Conservation (phyloP, 2,113 vertebrate species). For the Cephalophus harveyi region DNA sequence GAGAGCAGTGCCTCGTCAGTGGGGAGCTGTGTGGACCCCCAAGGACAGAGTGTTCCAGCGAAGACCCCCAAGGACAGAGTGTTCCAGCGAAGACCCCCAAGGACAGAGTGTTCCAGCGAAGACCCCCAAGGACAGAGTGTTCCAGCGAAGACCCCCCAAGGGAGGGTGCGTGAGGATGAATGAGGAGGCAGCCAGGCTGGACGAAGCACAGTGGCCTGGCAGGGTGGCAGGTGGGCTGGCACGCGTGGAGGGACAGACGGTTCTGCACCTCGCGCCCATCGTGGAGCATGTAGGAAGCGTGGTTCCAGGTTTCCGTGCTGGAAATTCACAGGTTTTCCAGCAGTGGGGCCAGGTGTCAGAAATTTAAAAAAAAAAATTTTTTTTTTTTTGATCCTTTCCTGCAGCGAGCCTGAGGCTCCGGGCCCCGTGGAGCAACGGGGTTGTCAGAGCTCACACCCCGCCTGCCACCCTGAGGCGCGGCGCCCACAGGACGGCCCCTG, state of each 20-base stretch:
- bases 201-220: accelerated
- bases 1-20: neutral
- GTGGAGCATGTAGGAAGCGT: accelerated
- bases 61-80: neutral
- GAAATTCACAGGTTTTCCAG: neutral
- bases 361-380: neutral
- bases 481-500: accelerated
- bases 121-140: neutral
- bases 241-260: accelerated
- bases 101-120: neutral
- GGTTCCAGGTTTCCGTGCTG: neutral
- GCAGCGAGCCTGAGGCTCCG: neutral
- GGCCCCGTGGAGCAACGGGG: neutral
- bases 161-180: neutral
- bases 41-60: neutral
- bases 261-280: too few relatives aligned
- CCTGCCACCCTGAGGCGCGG: accelerated
- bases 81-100: neutral
- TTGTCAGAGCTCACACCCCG: neutral
- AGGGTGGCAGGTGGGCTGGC: neutral
- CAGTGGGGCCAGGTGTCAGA: neutral
- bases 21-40: neutral
- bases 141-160: neutral
- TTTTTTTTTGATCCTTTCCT: too few relatives aligned
- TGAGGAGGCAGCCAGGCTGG: neutral